Percentiles rank a stretch among this genome's conserved stretches.
These are phyloP conservation scores for Pterocles orientalis DNA, from an alignment of 2,113 vertebrate species.

Conservation along the genomic window DNA sequence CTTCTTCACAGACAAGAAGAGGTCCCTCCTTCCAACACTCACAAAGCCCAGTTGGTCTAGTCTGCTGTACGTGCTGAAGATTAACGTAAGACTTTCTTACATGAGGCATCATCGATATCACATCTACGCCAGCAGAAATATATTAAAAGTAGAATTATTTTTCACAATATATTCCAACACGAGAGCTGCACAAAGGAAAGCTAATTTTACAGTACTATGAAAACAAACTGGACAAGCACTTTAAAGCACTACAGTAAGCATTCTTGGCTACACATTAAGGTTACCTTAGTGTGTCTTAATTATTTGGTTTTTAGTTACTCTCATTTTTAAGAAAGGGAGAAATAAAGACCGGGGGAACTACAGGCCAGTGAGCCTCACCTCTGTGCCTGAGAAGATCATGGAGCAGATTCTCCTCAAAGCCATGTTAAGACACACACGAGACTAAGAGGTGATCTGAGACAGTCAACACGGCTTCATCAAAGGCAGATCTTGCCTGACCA, in stretches of 20 bases:
- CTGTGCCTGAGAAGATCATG: no score
- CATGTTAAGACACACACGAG: no score
- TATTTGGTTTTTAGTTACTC: background rate
- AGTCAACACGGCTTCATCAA: no score
- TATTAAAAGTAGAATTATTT: background rate
- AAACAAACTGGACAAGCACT: background rate
- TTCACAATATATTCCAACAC: background rate
- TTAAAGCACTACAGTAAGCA: background rate
- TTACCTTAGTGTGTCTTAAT: background rate
- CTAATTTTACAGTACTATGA: background rate
- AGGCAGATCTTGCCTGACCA: no score
- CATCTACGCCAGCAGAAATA: background rate
- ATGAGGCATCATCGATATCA: background rate
- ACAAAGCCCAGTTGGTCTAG: background rate
- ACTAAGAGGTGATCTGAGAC: no score
- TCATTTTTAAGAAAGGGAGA: no score
- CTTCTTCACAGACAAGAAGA: background rate
- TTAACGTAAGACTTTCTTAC: background rate
- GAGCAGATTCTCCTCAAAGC: no score
- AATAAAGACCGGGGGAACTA: no score
- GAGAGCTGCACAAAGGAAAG: background rate
- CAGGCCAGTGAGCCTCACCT: no score
- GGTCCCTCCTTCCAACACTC: background rate
- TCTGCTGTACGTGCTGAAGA: background rate
- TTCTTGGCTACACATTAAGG: background rate